These are phyloP conservation scores for Phalacrocorax aristotelis DNA, from an alignment of 2,113 vertebrate genomes.

Conservation along the genomic window DNA sequence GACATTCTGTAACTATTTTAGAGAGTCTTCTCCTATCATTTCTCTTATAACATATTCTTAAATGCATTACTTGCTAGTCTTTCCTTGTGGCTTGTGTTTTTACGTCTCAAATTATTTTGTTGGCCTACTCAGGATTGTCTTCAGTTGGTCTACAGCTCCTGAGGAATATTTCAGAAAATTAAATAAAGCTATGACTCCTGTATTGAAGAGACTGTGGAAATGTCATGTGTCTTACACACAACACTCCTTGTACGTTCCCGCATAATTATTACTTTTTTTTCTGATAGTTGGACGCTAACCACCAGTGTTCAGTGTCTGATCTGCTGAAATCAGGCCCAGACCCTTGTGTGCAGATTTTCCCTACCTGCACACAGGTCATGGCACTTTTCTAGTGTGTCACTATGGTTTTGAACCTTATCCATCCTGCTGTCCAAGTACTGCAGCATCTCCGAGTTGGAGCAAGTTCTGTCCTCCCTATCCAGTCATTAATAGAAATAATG, in stretches of 20 bases:
- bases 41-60: not conserved
- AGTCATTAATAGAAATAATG: not conserved
- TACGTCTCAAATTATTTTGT: not conserved
- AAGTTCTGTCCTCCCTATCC: not conserved
- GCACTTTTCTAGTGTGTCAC: not conserved
- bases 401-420: not conserved
- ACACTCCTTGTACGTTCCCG: not conserved
- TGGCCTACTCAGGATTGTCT: not conserved
- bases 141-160: not conserved
- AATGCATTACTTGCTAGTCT: not conserved
- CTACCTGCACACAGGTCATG: not conserved
- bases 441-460: not conserved
- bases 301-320: not conserved
- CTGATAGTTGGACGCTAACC: not conserved
- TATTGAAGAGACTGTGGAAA: not conserved
- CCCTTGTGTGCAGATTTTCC: not conserved
- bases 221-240: not conserved
- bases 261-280: not conserved
- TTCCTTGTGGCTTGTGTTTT: not conserved
- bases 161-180: not conserved
- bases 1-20: not conserved
- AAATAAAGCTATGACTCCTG: not conserved
- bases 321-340: not conserved
- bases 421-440: not conserved
- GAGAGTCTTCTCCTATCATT: accelerated